Evolutionary conservation across 2,113 vertebrate species (phyloP).

Genomic region (Scolopax mira): DNA sequence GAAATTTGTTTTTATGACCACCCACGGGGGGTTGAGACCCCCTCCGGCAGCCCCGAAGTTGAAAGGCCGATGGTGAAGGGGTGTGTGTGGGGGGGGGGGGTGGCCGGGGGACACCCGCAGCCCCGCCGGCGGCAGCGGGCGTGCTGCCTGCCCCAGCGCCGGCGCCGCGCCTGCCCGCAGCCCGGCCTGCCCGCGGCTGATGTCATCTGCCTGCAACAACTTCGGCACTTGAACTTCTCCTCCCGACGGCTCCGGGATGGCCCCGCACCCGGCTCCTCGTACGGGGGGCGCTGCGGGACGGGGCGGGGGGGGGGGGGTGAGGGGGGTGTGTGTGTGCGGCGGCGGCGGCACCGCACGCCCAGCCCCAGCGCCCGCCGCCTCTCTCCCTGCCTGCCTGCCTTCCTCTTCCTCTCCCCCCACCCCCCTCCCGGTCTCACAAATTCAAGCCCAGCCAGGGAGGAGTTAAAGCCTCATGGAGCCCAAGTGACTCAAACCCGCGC

Average conservation of each 20-base stretch:
- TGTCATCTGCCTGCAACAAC: slow-evolving; percentile 13
- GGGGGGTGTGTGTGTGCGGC: too few relatives aligned
- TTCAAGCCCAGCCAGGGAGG: not conserved
- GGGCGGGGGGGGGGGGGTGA: not conserved
- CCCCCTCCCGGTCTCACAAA: not conserved
- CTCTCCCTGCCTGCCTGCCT: not conserved
- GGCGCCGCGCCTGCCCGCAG: slow-evolving; percentile 20
- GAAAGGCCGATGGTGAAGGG: not conserved
- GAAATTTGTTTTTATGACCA: not conserved
- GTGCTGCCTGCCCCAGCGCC: not conserved
- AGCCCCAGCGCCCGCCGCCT: not conserved
- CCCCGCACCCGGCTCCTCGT: too few relatives aligned
- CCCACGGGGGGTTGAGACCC: not conserved
- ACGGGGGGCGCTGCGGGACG: not conserved
- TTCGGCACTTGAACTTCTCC: slow-evolving; percentile 34
- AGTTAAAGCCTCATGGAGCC: not conserved
- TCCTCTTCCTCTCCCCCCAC: too few relatives aligned
- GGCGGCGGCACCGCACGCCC: not conserved
- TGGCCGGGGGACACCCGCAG: not conserved
- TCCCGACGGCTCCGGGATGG: not conserved
- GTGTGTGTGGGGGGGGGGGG: not conserved
- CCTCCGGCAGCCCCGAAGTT: not conserved
- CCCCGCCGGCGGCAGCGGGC: not conserved
- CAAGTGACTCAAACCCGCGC: not conserved
- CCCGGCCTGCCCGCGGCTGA: slow-evolving; percentile 28